Evolutionary conservation across 2,888 invertebrate species (phyloP).

Genomic region (Eupsilia transversa): DNA sequence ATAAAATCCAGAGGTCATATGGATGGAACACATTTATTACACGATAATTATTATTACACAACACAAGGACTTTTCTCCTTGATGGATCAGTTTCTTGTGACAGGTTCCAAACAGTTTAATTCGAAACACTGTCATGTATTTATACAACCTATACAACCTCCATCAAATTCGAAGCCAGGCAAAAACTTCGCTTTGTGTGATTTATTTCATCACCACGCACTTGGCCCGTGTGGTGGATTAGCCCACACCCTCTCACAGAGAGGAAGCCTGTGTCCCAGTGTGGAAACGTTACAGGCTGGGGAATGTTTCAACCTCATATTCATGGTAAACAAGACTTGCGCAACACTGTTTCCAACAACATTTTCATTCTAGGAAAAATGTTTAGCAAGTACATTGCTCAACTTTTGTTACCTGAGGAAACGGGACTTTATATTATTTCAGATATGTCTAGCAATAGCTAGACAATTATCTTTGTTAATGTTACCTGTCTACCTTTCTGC

Average conservation of each 20-base stretch:
- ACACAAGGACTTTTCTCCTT: no score
- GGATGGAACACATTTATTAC: no score
- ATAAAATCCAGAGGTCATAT: no score
- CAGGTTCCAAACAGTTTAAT: no score
- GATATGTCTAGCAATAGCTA: constrained; percentile 34
- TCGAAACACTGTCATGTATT: no score
- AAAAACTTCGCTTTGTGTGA: background rate
- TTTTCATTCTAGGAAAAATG: background rate
- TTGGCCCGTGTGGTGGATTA: background rate
- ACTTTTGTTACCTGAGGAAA: background rate
- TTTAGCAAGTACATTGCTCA: background rate
- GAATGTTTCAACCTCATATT: background rate
- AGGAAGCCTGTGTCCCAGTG: background rate
- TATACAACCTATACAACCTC: no score
- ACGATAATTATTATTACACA: no score
- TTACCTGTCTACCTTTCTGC: constrained; percentile 35
- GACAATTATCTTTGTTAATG: constrained; percentile 38
- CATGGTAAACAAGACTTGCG: background rate
- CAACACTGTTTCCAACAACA: background rate
- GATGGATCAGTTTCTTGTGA: no score
- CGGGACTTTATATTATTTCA: constrained; percentile 27
- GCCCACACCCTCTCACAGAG: background rate
- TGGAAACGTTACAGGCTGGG: background rate
- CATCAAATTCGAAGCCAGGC: no score
- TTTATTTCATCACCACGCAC: background rate